Base-by-base conservation (phyloP, 1,140 invertebrate genomes). In the Bombus haemorrhoidalis region DNA sequence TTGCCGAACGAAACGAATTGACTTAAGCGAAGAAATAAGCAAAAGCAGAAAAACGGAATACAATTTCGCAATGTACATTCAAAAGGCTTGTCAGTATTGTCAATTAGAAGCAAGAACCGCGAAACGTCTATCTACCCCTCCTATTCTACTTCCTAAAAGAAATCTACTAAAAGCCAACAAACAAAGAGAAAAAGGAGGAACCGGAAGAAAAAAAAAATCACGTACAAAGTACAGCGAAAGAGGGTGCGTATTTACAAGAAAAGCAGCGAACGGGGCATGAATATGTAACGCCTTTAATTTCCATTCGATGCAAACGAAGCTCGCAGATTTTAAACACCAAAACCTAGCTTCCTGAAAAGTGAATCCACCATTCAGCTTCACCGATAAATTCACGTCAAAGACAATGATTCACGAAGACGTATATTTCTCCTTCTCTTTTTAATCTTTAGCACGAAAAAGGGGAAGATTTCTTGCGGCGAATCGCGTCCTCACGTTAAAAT, bases 381-480 rank as follows among this genome's bases (percentile, higher is more conserved):
- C 47, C 47, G 47, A 89, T 88, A 89, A 86, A 89, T 88, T 89
- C 76, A 77, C 87, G 88, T 89, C 68, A 73, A 53, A 37, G 39
- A 47, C 75, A 73, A 25, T n/a, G 53, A 89, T 83, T 86, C 88
- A 77, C 82, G 12, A 12, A 59, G 57, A n/a, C 59, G 57, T 32
- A 59, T 64, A 64, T 41, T 78, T 64, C 75, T 78, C 47, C 18
- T 53, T 22, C 18, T 53, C 18, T 22, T 53, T 53, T 53, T 53
- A 53, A 53, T 53, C 47, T 53, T 22, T 22, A 22, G 18, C 18
- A 22, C 47, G 47, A 53, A 53, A 53, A 53, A 53, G 18, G 47
- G 59, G 12, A 5, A 37, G 75, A 77, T 64, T 3, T 53, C 73
- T 62, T 37, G 34, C 32, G 32, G 25, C 3, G 32, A 59, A 25